phyloP scores from a whole-genome alignment of 2,797 vertebrate species.

The Cynodonichthys magdalenae region DNA sequence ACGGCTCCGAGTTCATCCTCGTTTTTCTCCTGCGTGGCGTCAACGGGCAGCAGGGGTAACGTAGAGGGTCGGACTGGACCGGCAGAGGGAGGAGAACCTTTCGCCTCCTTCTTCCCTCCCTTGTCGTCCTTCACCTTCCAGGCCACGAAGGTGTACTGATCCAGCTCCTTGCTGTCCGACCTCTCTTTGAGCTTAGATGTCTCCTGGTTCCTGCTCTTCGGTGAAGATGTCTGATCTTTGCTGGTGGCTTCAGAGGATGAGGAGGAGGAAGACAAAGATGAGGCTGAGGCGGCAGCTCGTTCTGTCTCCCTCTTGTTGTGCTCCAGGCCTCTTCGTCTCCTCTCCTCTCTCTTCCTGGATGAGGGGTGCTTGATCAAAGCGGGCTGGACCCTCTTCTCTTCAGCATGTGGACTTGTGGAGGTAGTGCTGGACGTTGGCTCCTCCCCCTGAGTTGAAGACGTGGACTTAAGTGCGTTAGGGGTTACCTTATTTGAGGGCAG shows the following conservation, averaged over 20 bases:
- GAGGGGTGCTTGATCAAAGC: constrained; percentile 34
- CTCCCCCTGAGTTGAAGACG: constrained; percentile 18
- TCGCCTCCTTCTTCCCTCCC: constrained; percentile 67
- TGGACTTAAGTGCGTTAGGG: constrained; percentile 9
- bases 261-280: constrained; percentile 33
- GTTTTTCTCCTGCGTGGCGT: constrained; percentile 34
- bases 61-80: constrained; percentile 78
- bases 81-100: constrained; percentile 41
- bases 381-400: constrained; percentile 43
- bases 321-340: constrained; percentile 90
- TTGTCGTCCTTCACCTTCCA: constrained; percentile 70
- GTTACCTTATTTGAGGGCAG: constrained; percentile 23
- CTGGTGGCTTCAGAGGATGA: constrained; percentile 35
- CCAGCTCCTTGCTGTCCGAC: constrained; percentile 79
- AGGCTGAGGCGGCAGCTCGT: constrained; percentile 69
- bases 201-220: constrained; percentile 67
- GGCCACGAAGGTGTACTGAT: constrained; percentile 75
- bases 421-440: constrained; percentile 19
- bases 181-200: constrained; percentile 63
- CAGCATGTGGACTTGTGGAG: constrained; percentile 18
- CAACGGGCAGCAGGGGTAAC: constrained; percentile 73
- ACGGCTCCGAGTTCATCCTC: constrained; percentile 63
- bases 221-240: constrained; percentile 56
- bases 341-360: constrained; percentile 86
- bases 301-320: constrained; percentile 92